Percentiles rank a stretch among this genome's conserved stretches.
Evolutionary conservation across 2,797 vertebrate species (phyloP).

Genomic region (Mus spretus): DNA sequence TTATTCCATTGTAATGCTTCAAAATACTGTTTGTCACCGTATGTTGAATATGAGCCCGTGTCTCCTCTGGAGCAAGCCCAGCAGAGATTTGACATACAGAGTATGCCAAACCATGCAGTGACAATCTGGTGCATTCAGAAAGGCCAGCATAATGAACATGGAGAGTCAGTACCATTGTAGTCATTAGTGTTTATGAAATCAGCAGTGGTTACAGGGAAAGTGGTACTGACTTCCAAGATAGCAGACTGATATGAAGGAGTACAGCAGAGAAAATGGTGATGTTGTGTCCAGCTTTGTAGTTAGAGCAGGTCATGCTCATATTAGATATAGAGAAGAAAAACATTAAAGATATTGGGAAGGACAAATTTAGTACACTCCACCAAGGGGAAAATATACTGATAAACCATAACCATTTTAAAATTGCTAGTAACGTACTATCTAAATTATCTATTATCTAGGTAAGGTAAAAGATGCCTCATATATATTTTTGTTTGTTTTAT

Average conservation of each 20-base stretch:
- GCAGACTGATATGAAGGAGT: neutral
- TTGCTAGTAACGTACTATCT: neutral
- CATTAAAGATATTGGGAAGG: neutral
- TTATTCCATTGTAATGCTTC: neutral
- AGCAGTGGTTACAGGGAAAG: neutral
- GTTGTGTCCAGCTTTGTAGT: fast-evolving
- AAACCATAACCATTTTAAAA: neutral
- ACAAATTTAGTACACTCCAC: no score
- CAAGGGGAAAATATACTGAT: neutral
- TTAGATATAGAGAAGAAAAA: neutral
- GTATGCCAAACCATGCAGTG: neutral
- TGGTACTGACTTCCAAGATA: neutral
- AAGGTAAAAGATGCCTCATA: neutral
- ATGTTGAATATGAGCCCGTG: neutral
- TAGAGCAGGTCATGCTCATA: neutral
- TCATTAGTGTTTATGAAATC: conserved; percentile 6
- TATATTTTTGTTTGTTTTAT: neutral
- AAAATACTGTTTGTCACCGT: neutral
- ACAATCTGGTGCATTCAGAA: neutral
- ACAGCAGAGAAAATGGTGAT: neutral
- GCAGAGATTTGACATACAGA: conserved; percentile 15
- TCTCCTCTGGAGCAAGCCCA: conserved; percentile 4
- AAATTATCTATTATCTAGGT: neutral
- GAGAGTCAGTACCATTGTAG: neutral
- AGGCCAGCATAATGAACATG: neutral